Evolutionary conservation across 2,113 vertebrate species (phyloP), one percentile per base, ranked within the genome.

Genomic region (Urocolius indicus): DNA sequence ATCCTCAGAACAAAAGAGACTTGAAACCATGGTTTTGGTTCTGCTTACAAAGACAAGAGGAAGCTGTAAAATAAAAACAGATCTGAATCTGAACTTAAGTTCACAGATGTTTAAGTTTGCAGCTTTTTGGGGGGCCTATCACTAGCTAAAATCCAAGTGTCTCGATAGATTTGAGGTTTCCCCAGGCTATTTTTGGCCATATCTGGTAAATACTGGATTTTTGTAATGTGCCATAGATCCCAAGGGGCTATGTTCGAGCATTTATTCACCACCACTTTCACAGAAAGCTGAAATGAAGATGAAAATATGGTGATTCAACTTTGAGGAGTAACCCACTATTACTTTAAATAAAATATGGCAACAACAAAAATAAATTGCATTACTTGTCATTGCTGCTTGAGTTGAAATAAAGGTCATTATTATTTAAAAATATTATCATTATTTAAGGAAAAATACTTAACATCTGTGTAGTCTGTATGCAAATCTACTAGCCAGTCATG

Each of bases 11-110:
- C 38, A 79, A 80, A 61, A 81, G 26, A 85, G 77, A 87, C 75
- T 77, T 36, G 85, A 95, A 96, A 90, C 82, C 34, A 52, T 45
- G 65, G 79, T 43, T 95, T 96, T 93, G 59, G 85, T 97, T 94
- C 93, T 88, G 68, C 90, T 95, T 84, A 81, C 38, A 80, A 69
- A 90, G 82, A 61, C 38, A 90, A 94, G 84, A 85, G 92, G 92
- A 95, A 97, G 84, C 27, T 83, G 43, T 63, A 76, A 86, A 95
- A 74, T 24, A 94, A 90, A 95, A 87, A 2, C 61, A 94, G 82
- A 88, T 74, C 67, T 84, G 62, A 92, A 79, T 92, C 71, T 77
- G 36, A 86, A 62, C 11, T 62, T 32, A 41, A 62, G 38, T 62
- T 93, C 72, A 63, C 95, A 95, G 93, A 87, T 93, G 94, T 92